Percentiles rank a stretch among this genome's conserved stretches.
Evolutionary conservation across 1,140 invertebrate species (phyloP).

Genomic region (Drosophila quadrilineata): DNA sequence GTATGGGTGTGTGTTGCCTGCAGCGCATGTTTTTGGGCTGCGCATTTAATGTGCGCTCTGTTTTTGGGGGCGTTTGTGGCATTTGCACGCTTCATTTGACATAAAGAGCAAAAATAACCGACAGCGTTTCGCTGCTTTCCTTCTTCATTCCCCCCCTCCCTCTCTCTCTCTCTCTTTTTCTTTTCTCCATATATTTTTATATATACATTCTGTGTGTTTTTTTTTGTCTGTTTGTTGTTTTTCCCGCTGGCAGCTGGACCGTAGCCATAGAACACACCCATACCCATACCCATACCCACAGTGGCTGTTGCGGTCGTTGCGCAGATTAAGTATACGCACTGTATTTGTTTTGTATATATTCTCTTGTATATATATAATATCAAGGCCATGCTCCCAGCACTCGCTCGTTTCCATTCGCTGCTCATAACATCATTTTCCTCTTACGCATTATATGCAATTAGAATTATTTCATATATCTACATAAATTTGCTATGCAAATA

Average conservation of each 20-base stretch:
- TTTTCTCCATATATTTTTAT: too few relatives aligned
- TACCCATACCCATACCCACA: too few relatives aligned
- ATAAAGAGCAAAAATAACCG: conserved; percentile 74
- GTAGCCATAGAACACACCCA: conserved; percentile 1
- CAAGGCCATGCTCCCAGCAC: conserved; percentile 12
- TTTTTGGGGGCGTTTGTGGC: conserved; percentile 60
- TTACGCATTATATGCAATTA: conserved; percentile 1
- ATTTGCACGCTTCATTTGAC: conserved; percentile 77
- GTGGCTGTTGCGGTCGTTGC: conserved; percentile 17
- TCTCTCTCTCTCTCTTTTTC: too few relatives aligned
- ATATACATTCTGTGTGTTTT: neutral
- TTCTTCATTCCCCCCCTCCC: too few relatives aligned
- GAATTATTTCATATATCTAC: neutral
- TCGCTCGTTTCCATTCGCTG: conserved; percentile 6
- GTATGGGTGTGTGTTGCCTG: conserved; percentile 24
- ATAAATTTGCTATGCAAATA: neutral
- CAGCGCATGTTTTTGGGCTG: conserved; percentile 55
- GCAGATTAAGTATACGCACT: conserved; percentile 63
- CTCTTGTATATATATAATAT: too few relatives aligned
- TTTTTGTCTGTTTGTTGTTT: neutral
- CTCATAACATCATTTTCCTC: conserved; percentile 5
- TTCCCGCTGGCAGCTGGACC: neutral
- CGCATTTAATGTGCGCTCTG: conserved; percentile 60
- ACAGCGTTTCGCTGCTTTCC: conserved; percentile 37
- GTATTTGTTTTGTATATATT: conserved; percentile 55